Evolutionary conservation across 2,797 vertebrate genomes (phyloP).

Genomic region (Malacoctenus gilli): DNA sequence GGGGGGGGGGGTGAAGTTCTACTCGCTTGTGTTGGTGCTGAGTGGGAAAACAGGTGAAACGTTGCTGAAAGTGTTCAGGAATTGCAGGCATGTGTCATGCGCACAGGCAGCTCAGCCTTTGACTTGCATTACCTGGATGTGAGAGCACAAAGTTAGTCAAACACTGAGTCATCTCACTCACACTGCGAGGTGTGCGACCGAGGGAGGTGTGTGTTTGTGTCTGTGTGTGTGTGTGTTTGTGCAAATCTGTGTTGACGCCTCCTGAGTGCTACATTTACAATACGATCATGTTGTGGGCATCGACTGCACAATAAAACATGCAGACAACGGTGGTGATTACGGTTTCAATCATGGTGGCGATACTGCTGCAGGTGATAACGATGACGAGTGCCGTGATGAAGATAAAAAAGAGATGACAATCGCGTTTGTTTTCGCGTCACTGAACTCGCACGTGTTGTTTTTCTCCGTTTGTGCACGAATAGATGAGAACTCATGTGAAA

Average conservation of each 20-base stretch:
- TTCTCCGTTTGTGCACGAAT: background rate
- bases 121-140: conserved; percentile 51
- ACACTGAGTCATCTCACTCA: conserved; percentile 36
- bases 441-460: background rate
- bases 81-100: conserved; percentile 22
- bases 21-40: background rate
- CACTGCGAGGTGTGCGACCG: background rate
- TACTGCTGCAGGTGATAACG: conserved; percentile 11
- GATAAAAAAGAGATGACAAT: conserved; percentile 13
- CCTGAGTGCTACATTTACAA: background rate
- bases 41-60: background rate
- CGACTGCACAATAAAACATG: conserved; percentile 18
- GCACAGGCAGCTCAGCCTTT: conserved; percentile 7
- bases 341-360: conserved; percentile 14
- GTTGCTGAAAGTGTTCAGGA: background rate
- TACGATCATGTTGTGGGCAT: background rate
- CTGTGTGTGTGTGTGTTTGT: background rate
- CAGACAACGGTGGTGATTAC: conserved; percentile 23
- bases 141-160: conserved; percentile 37
- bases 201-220: background rate
- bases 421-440: background rate
- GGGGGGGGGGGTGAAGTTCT: too few relatives aligned
- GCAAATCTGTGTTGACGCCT: background rate
- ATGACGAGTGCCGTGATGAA: conserved; percentile 7
- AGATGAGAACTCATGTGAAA: background rate